Evolutionary conservation across 2,888 invertebrate genomes (phyloP).

Genomic region (Eristalinus aeneus): DNA sequence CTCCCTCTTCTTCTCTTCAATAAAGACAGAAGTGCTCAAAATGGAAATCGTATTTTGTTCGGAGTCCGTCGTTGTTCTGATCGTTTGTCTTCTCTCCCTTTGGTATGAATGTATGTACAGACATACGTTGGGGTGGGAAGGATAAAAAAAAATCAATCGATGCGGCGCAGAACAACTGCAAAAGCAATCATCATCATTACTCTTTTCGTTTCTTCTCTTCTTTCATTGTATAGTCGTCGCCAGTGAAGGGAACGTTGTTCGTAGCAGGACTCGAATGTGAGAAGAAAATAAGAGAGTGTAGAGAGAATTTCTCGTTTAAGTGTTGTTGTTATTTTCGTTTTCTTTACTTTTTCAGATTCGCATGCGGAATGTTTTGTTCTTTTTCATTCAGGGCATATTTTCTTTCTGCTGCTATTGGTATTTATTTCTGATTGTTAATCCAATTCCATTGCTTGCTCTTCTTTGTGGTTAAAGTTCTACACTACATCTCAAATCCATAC

Average conservation of each 20-base stretch:
- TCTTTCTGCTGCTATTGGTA: background rate
- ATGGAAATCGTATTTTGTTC: slow-evolving; percentile 37
- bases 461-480: slow-evolving; percentile 47
- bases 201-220: slow-evolving; percentile 60
- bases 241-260: slow-evolving; percentile 10
- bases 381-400: slow-evolving; percentile 1
- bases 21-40: background rate
- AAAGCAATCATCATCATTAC: slow-evolving; percentile 71
- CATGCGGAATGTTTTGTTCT: slow-evolving; percentile 16
- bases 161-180: slow-evolving; percentile 73
- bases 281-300: background rate
- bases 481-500: slow-evolving; percentile 9
- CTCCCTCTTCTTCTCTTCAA: background rate
- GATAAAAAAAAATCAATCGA: slow-evolving; percentile 72
- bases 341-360: background rate
- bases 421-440: slow-evolving; percentile 42
- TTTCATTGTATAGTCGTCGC: slow-evolving; percentile 12
- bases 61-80: slow-evolving; percentile 21
- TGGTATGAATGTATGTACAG: slow-evolving; percentile 19
- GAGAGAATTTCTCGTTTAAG: background rate
- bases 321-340: slow-evolving; percentile 22
- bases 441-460: slow-evolving; percentile 40
- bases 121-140: slow-evolving; percentile 23
- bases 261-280: background rate
- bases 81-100: background rate